These are phyloP conservation scores for Nothoprocta pentlandii DNA, from an alignment of 2,113 vertebrate genomes.

Conservation along the genomic window DNA sequence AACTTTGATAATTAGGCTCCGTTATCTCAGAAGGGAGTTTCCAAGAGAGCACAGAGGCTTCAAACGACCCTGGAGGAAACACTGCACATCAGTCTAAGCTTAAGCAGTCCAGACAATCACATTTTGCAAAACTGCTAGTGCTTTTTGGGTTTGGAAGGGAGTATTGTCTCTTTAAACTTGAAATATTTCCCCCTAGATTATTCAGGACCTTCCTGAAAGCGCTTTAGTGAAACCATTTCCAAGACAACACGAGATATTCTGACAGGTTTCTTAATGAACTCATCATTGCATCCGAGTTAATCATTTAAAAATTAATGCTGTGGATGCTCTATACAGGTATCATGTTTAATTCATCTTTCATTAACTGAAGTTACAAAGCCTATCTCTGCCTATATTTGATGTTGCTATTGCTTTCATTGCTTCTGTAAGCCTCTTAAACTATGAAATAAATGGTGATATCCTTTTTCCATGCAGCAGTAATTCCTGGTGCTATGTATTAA, in stretches of 20 bases:
- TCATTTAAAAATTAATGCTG: conserved; percentile 8
- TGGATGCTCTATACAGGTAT: neutral
- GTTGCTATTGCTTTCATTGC: neutral
- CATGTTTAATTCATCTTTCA: neutral
- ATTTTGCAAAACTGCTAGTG: neutral
- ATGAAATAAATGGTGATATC: neutral
- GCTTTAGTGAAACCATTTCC: neutral
- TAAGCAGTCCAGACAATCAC: neutral
- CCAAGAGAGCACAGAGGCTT: neutral
- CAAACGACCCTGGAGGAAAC: neutral
- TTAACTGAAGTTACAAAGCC: neutral
- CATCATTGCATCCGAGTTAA: neutral
- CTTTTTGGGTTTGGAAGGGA: neutral
- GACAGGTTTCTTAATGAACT: conserved; percentile 1
- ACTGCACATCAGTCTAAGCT: neutral
- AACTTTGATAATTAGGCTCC: neutral
- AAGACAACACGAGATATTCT: neutral
- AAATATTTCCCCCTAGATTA: neutral
- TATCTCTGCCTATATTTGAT: neutral
- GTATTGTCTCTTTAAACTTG: neutral
- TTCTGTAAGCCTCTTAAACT: neutral
- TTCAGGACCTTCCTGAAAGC: neutral
- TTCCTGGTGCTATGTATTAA: neutral
- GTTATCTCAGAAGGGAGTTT: neutral
- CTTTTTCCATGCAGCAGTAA: neutral